Percentiles rank a stretch among this genome's conserved stretches.
phyloP scores from a whole-genome alignment of 2,113 vertebrate species.

The Cricetomys ansorgei region DNA sequence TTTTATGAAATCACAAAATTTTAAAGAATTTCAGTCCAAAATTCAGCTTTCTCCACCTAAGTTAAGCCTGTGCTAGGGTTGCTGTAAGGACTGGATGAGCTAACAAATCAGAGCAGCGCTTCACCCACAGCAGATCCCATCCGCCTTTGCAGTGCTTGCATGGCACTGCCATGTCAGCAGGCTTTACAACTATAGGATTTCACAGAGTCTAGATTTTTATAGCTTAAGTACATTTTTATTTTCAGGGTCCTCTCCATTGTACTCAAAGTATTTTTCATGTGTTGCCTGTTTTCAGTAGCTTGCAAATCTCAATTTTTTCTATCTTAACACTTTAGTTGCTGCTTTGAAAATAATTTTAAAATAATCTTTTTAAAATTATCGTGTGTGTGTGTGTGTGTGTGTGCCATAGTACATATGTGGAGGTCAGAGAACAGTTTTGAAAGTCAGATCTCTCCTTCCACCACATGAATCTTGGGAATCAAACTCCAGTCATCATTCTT shows the following conservation, averaged over 20 bases:
- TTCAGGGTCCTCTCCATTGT: not conserved
- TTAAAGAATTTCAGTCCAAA: not conserved
- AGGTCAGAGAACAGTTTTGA: not conserved
- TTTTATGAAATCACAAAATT: not conserved
- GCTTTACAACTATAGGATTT: not conserved
- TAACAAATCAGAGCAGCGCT: not conserved
- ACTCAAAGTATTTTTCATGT: not conserved
- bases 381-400: not conserved
- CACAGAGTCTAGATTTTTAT: not conserved
- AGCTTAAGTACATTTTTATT: not conserved
- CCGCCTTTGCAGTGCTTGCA: not conserved
- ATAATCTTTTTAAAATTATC: not conserved
- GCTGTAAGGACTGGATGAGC: not conserved
- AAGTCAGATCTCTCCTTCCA: not conserved
- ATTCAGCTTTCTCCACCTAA: not conserved
- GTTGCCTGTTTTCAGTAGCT: slow-evolving; percentile 21
- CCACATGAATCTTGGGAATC: not conserved
- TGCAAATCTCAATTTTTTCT: not conserved
- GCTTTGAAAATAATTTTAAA: not conserved
- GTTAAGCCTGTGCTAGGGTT: not conserved
- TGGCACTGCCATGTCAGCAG: too few relatives aligned
- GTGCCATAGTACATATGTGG: not conserved
- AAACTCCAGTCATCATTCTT: too few relatives aligned
- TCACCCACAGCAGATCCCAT: not conserved
- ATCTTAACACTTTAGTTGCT: not conserved